phyloP scores from a whole-genome alignment of 2,797 vertebrate genomes.

The Lutra lutra region DNA sequence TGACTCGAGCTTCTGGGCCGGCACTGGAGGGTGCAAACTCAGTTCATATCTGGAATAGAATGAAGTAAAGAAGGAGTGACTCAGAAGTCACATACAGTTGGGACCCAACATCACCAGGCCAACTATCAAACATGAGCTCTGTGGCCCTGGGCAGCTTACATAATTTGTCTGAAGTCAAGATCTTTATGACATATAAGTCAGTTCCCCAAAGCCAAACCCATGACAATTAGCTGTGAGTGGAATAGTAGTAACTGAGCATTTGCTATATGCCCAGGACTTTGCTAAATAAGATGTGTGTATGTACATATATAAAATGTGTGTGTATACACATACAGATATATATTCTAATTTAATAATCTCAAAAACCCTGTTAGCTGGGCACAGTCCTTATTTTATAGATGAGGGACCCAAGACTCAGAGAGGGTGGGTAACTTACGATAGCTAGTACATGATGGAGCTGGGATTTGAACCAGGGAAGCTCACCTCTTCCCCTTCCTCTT shows the following conservation, averaged over 20 bases:
- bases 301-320: background rate
- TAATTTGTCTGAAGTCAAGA: background rate
- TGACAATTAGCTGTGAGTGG: background rate
- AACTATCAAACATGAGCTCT: background rate
- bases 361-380: background rate
- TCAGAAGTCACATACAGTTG: background rate
- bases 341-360: background rate
- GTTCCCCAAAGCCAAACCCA: background rate
- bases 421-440: background rate
- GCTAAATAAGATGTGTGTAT: background rate
- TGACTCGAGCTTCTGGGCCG: background rate
- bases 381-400: background rate
- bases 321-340: too few species aligned
- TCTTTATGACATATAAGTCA: background rate
- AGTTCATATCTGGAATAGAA: background rate
- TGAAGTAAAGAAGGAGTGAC: background rate
- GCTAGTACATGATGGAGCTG: background rate
- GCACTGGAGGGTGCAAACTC: background rate
- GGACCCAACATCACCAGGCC: background rate
- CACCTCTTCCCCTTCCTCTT: background rate
- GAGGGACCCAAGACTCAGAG: background rate
- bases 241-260: background rate
- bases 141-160: background rate
- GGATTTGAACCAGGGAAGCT: background rate
- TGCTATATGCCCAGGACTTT: background rate